A percentile compares a stretch with the other conserved stretches of the same genome.
Evolutionary conservation across 1,140 invertebrate genomes (phyloP).

Genomic region (Matsumurasca onukii): DNA sequence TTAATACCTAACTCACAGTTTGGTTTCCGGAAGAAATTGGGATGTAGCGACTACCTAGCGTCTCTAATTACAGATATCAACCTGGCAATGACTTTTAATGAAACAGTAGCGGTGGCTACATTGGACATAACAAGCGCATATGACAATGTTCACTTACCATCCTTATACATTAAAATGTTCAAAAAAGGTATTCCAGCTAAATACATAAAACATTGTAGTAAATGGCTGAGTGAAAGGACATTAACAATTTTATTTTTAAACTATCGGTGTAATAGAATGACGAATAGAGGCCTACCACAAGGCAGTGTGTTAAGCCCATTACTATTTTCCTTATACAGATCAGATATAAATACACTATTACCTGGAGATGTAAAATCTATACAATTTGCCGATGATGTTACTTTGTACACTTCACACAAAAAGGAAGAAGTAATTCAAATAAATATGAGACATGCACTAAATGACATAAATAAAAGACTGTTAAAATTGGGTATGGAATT

Average conservation of each 20-base stretch:
- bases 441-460: not conserved
- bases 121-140: not conserved
- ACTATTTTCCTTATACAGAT: not conserved
- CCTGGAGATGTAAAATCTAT: not conserved
- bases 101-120: not conserved
- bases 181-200: not conserved
- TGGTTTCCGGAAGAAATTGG: not conserved
- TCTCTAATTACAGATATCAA: not conserved
- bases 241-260: not conserved
- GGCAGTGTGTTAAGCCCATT: not conserved
- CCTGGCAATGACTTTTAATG: not conserved
- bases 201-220: not conserved
- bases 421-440: not conserved
- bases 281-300: not conserved
- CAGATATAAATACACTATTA: not conserved
- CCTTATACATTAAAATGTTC: not conserved
- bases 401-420: not conserved
- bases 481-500: not conserved
- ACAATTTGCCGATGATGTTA: not conserved
- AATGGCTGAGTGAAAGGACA: too few relatives aligned
- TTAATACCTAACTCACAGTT: conserved; percentile 14
- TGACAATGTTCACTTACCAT: not conserved
- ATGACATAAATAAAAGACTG: not conserved
- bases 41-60: conserved; percentile 10
- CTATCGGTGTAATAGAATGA: not conserved